Conservation (phyloP, 2,888 invertebrate species). For the Aphelenchoides bicaudatus region DNA sequence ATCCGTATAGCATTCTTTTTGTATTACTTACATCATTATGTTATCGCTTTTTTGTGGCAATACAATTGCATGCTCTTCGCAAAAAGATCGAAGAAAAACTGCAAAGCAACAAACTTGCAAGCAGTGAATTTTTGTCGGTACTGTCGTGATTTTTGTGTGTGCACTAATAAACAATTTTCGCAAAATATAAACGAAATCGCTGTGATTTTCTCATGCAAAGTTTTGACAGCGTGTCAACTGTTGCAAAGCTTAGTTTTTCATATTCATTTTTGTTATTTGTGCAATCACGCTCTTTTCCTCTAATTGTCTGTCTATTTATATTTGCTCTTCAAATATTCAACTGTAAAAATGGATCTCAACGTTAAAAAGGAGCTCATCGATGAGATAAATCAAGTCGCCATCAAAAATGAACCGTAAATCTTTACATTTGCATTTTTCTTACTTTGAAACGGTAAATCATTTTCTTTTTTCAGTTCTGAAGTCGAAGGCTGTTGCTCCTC, state of each 20-base stretch:
- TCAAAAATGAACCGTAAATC: slow-evolving; percentile 8
- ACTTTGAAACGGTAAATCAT: not conserved
- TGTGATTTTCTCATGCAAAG: not conserved
- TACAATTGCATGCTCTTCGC: no score
- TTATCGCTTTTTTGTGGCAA: no score
- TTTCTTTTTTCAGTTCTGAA: not conserved
- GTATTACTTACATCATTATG: no score
- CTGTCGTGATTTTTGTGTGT: slow-evolving; percentile 1
- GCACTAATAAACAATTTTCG: not conserved
- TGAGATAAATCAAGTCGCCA: slow-evolving; percentile 13
- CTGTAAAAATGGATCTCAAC: slow-evolving; percentile 7
- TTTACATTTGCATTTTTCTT: not conserved
- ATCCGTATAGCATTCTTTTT: no score
- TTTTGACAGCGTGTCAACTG: slow-evolving; percentile 13
- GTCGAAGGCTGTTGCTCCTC: not conserved
- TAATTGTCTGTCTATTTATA: slow-evolving; percentile 1
- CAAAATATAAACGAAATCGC: slow-evolving; percentile 4
- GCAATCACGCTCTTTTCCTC: not conserved
- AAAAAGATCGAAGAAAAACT: no score
- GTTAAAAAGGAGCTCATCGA: slow-evolving; percentile 11
- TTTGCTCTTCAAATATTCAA: slow-evolving; percentile 8
- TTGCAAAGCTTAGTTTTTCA: not conserved
- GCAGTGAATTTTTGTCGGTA: no score
- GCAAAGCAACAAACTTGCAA: no score
- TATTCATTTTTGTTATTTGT: slow-evolving; percentile 6